Base-by-base conservation (phyloP, 1,140 invertebrate species). In the Papilio machaon region DNA sequence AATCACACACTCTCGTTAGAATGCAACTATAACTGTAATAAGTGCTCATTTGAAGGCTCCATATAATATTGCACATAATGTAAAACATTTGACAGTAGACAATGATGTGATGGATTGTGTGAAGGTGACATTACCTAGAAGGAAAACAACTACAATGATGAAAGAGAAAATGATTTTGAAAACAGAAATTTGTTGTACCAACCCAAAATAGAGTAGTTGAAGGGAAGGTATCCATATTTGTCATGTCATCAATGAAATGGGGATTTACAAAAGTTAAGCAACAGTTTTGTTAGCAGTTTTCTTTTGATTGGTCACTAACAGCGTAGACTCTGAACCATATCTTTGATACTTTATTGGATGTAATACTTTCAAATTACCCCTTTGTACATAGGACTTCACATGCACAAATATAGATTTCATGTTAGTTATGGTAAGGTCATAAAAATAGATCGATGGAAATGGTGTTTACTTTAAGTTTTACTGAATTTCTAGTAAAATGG, bases 1-100 rank as follows among this genome's bases (percentile, higher is more conserved):
- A 74, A 82, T 84, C 60, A 79, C 82, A 83, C 81, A 81, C 82
- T 80, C 74, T 76, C 79, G 80, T 83, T 83, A 83, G 60, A 64
- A 78, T 73, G 19, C 13, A 75, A 38, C 30, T 80, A 77, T 46
- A 79, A 80, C 74, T 80, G 75, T 38, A 78, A 78, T 30, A 52
- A 23, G 74, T 76, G 74, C 74, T 76, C 74, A 52, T 52, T 54
- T 23, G 46, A 83, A 70, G 58, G 77, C 49, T 81, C 79, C 74
- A 76, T 52, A n/a, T n/a, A 58, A 58, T 17, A 58, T 38, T 3
- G 54, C 17, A 58, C 7, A 19, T 58, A 58, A n/a, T n/a, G n/a
- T 15, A 52, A 73, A 35, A 73, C 23, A 19, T 43, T 43, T 43
- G 17, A 73, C 52, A 58, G n/a, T n/a, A n/a, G n/a, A 35, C 17